A percentile compares a stretch with the other conserved stretches of the same genome.
These are phyloP conservation scores for Lasioglossum oenotherae DNA, from an alignment of 2,888 invertebrate species.

Conservation along the genomic window DNA sequence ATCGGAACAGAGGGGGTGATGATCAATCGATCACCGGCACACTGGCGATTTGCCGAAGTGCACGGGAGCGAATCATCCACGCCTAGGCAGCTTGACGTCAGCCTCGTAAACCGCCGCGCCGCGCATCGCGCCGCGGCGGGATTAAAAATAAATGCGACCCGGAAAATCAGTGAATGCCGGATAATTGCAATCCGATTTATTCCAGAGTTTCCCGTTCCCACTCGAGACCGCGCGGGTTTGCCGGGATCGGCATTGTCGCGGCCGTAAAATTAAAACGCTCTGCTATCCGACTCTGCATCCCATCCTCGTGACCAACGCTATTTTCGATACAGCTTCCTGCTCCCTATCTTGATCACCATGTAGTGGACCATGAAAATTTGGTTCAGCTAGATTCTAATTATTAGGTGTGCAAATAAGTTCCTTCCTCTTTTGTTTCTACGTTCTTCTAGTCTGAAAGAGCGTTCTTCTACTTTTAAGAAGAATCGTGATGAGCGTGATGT, in stretches of 20 bases:
- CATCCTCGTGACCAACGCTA: background rate
- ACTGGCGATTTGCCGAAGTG: slow-evolving; percentile 52
- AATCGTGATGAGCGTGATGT: no score
- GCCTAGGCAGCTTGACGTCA: slow-evolving; percentile 68
- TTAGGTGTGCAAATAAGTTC: no score
- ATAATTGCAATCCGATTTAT: slow-evolving; percentile 52
- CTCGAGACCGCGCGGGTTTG: background rate
- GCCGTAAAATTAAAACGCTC: slow-evolving; percentile 16
- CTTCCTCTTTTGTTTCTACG: no score
- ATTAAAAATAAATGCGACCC: slow-evolving; percentile 69
- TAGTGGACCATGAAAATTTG: background rate
- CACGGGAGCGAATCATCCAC: slow-evolving; percentile 59
- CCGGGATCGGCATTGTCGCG: background rate
- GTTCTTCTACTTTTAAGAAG: no score
- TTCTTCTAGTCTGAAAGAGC: no score
- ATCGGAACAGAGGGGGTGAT: slow-evolving; percentile 29
- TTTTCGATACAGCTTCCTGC: background rate
- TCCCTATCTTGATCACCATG: background rate
- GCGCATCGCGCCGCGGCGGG: slow-evolving; percentile 15
- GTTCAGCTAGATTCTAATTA: no score
- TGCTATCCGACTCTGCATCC: background rate
- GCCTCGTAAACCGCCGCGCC: slow-evolving; percentile 39
- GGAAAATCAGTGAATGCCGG: slow-evolving; percentile 61
- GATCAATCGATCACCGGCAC: slow-evolving; percentile 58
- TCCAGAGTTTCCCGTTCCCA: slow-evolving; percentile 27